Evolutionary conservation across 2,888 invertebrate genomes (phyloP).

Genomic region (Polymixis flavicincta): DNA sequence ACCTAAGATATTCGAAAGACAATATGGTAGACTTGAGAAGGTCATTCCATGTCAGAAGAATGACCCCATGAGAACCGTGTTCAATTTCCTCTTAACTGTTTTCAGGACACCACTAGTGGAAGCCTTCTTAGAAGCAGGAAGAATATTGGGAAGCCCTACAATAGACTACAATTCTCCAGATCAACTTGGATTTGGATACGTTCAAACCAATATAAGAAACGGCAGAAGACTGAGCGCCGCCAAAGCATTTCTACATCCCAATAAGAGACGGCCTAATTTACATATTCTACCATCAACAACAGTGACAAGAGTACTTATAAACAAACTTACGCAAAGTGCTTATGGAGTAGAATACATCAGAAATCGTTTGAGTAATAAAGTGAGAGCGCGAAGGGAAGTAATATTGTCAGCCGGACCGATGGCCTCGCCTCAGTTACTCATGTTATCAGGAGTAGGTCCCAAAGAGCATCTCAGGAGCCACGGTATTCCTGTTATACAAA

Average conservation of each 20-base stretch:
- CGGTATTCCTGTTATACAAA: constrained; percentile 90
- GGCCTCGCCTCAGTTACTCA: constrained; percentile 95
- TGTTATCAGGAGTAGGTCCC: constrained; percentile 94
- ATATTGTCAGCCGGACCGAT: constrained; percentile 95
- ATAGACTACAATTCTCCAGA: constrained; percentile 92
- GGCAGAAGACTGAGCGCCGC: constrained; percentile 91
- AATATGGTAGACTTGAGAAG: background rate
- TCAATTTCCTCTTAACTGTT: constrained; percentile 28
- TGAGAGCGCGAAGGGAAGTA: constrained; percentile 92
- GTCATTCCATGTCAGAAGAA: background rate
- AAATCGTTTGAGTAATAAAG: constrained; percentile 81
- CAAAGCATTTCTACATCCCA: constrained; percentile 90
- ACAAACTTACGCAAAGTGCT: constrained; percentile 84
- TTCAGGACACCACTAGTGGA: constrained; percentile 88
- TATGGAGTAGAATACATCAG: constrained; percentile 90
- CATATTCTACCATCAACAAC: constrained; percentile 89
- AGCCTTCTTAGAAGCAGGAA: constrained; percentile 92
- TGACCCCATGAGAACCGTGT: background rate
- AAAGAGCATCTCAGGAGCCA: constrained; percentile 88
- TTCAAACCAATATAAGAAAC: constrained; percentile 91
- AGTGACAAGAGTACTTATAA: constrained; percentile 90
- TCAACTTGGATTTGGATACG: constrained; percentile 90
- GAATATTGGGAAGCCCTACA: constrained; percentile 91
- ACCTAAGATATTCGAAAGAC: background rate
- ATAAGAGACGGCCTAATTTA: constrained; percentile 89